Evolutionary conservation across 2,888 invertebrate genomes (phyloP), one percentile per base, ranked within the genome.

Genomic region (Coelinius sp.): DNA sequence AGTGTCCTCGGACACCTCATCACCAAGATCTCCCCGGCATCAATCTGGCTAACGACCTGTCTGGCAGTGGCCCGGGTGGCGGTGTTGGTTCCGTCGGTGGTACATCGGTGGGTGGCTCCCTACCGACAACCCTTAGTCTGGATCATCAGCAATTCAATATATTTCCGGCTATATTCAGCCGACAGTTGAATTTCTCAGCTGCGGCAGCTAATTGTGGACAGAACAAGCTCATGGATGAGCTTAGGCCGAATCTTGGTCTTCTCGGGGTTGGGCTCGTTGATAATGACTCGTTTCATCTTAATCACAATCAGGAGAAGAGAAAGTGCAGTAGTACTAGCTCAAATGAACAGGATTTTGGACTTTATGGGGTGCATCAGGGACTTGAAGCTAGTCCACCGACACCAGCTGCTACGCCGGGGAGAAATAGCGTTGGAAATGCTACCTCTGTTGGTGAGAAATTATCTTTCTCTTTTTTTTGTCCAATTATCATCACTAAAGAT

Each of bases 111-210:
- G 86, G 86, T 76, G 85, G 84, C 62, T 86, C 84, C 59, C 78
- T 84, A 72, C 85, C 89, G 83, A 91, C 90, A 82, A 89, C 90
- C 84, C 90, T 91, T 82, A 91, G 90, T 80, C 81, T 88, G 70
- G 91, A 91, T 81, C 93, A 92, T 77, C 94, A 95, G 87, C 95
- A 95, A 90, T 95, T 95, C 90, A 95, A 95, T 90, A 96, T 96
- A 84, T 95, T 96, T 89, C 95, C 95, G 82, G 95, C 95, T 75
- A 95, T 95, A 87, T 96, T 96, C 89, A 95, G 95, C 90, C 91
- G 95, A 77, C 95, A 96, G 89, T 91, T 96, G 81, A 95, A 95
- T 88, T 95, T 95, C 88, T 92, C 92, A 64, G 91, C 92, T 81
- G 86, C 85, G 1, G 83, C 92, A 69, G 85, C 84, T 6, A 87